Evolutionary conservation across 2,113 vertebrate genomes (phyloP), one percentile per base, ranked within the genome.

Genomic region (Neogobius melanostomus): DNA sequence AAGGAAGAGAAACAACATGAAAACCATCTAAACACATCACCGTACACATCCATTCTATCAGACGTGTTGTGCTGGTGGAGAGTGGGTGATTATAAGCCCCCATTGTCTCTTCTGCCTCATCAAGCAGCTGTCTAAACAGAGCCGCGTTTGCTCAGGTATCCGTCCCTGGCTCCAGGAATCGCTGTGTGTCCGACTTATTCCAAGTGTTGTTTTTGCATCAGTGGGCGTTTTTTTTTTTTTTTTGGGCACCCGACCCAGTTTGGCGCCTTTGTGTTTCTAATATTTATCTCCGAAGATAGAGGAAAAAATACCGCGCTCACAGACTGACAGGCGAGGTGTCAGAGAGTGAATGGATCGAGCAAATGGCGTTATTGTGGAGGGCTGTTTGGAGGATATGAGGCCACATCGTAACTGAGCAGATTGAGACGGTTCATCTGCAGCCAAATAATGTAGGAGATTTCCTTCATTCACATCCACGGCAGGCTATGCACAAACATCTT

Each of bases 81-180:
- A 69, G 79, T 1, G 16, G 53, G 71, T 83, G 76, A 79, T 87
- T 82, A 86, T 82, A 90, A 84, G 45, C 76, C 76, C 82, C 89
- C 77, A 75, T 81, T 80, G 77, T 80, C 74, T 73, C 82, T 83
- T 88, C 81, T 76, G 80, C 74, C 80, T 87, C 82, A 89, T 88
- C 85, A 78, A 78, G 83, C 74, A 85, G 88, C 81, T 87, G 89
- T 89, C 87, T 85, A 90, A 90, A 90, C 83, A 87, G 70, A 80
- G 83, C 72, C 15, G 49, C 76, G 83, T 89, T 91, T 83, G 80
- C 82, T 87, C 88, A 84, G 79, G 82, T 88, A 89, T 64, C 65
- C 14, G 42, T 84, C 76, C 49, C 71, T 77, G 69, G 67, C 80
- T 72, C 1, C 66, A 74, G 66, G 61, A 83, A 72, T 61, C 48